Conservation (phyloP, 2,113 vertebrate genomes). For the Ascaphus truei region DNA sequence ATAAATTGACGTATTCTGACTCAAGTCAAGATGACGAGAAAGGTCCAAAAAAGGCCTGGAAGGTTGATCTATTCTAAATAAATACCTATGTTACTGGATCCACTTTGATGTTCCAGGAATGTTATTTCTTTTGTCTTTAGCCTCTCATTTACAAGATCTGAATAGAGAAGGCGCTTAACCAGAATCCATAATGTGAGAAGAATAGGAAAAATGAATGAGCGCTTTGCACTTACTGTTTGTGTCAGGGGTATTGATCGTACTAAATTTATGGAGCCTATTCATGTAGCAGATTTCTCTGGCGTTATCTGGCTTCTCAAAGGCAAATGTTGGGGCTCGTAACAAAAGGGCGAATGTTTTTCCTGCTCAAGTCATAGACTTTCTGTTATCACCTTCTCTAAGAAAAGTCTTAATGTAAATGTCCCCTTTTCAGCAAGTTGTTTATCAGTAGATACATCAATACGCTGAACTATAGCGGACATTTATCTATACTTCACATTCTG, state of each 20-base stretch:
- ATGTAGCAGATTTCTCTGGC: neutral
- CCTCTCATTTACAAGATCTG: neutral
- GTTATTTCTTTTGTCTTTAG: too few relatives aligned
- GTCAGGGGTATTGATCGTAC: conserved; percentile 4
- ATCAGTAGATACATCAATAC: too few relatives aligned
- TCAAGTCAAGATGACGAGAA: too few relatives aligned
- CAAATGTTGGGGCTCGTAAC: conserved; percentile 6
- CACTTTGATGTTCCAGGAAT: too few relatives aligned
- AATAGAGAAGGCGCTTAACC: neutral
- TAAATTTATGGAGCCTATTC: conserved; percentile 10
- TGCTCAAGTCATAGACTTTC: neutral
- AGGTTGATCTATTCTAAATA: too few relatives aligned
- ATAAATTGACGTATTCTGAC: too few relatives aligned
- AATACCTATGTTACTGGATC: too few relatives aligned
- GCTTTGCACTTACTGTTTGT: conserved; percentile 1
- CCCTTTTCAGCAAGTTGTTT: neutral
- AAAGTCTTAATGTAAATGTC: neutral
- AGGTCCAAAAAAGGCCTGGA: too few relatives aligned
- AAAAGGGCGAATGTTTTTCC: neutral
- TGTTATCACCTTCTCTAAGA: conserved; percentile 6
- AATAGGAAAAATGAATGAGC: neutral
- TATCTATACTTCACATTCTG: too few relatives aligned
- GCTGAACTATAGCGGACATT: too few relatives aligned
- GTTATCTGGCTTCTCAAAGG: neutral
- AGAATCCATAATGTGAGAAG: conserved; percentile 8